These are phyloP conservation scores for Drosophila aff. DNA, from an alignment of 1,140 invertebrate genomes.

Conservation along the genomic window DNA sequence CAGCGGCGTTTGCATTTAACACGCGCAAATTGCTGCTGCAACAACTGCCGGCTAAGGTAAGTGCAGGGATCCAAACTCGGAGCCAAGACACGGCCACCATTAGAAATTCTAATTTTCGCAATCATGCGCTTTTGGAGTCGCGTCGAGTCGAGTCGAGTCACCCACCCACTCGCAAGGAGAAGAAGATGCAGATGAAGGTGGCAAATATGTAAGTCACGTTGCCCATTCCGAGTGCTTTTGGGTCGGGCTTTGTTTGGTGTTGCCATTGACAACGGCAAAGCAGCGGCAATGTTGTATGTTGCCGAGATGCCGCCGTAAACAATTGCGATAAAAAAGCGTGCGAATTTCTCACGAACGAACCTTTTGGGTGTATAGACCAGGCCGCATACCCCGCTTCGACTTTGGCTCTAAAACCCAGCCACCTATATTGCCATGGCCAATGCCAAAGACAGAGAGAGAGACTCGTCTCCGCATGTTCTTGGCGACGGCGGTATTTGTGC, in stretches of 20 bases:
- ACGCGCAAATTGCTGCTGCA: conserved; percentile 77
- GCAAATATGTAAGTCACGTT: conserved; percentile 84
- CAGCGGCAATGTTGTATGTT: conserved; percentile 55
- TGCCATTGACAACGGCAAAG: conserved; percentile 71
- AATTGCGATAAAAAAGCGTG: conserved; percentile 83
- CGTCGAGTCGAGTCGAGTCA: conserved; percentile 12
- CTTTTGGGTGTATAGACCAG: conserved; percentile 53
- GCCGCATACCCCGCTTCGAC: conserved; percentile 24
- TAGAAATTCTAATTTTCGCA: conserved; percentile 80
- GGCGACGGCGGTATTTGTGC: conserved; percentile 73
- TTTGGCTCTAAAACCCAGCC: conserved; percentile 50
- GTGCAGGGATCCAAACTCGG: conserved; percentile 37
- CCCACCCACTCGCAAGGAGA: conserved; percentile 58
- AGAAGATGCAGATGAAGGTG: conserved; percentile 69
- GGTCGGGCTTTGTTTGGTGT: conserved; percentile 74
- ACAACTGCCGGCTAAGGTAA: conserved; percentile 49
- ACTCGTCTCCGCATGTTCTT: conserved; percentile 65
- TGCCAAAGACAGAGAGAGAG: conserved; percentile 34
- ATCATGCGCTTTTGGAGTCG: conserved; percentile 54
- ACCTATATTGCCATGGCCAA: conserved; percentile 60
- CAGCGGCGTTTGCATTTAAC: conserved; percentile 76
- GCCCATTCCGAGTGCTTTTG: conserved; percentile 48
- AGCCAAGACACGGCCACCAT: conserved; percentile 62
- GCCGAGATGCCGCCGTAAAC: conserved; percentile 79
- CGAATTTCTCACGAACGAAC: conserved; percentile 79